Evolutionary conservation across 2,888 invertebrate species (phyloP).

Genomic region (Meliscaeva auricollis): DNA sequence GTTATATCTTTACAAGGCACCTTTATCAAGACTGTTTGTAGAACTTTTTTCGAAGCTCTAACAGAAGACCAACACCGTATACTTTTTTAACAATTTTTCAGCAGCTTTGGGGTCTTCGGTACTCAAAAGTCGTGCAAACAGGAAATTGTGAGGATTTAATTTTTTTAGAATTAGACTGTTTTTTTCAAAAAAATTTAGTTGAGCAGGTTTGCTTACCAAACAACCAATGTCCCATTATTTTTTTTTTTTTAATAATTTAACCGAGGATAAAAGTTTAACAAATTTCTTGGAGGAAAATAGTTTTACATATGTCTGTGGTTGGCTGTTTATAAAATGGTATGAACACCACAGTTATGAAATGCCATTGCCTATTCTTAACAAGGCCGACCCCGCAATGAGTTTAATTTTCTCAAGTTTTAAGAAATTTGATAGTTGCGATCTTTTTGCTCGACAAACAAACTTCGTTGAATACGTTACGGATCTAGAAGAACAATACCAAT

Average conservation of each 20-base stretch:
- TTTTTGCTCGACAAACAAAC: neutral
- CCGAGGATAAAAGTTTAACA: neutral
- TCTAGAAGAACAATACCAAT: neutral
- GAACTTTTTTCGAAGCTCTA: neutral
- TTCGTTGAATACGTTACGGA: neutral
- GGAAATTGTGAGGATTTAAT: too few relatives aligned
- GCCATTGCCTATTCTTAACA: neutral
- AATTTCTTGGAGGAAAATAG: neutral
- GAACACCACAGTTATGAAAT: neutral
- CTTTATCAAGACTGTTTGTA: neutral
- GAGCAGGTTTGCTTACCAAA: neutral
- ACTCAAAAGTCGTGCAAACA: too few relatives aligned
- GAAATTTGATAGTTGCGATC: neutral
- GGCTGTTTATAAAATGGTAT: too few relatives aligned
- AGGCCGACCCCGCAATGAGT: neutral
- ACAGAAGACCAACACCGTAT: too few relatives aligned
- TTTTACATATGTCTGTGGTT: neutral
- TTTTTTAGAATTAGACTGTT: neutral
- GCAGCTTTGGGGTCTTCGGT: too few relatives aligned
- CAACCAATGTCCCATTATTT: neutral
- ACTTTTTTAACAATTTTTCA: too few relatives aligned
- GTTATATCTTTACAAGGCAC: neutral
- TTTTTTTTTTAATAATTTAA: neutral
- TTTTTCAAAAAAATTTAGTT: neutral
- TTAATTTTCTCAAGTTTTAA: neutral